phyloP scores from a whole-genome alignment of 2,797 vertebrate species.

The Thripadectes ignobilis region DNA sequence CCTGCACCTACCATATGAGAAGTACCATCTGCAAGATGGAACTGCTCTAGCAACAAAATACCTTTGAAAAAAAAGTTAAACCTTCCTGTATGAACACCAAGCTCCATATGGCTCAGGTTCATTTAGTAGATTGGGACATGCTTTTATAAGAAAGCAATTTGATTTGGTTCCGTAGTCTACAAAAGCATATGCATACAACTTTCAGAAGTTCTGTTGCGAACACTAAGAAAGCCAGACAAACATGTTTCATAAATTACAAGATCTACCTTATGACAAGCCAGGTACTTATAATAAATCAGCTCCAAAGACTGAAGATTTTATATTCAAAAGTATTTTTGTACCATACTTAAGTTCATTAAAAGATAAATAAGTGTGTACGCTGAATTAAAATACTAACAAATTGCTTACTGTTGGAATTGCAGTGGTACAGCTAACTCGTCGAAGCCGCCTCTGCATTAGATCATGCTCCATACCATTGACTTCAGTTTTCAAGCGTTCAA shows the following conservation, averaged over 20 bases:
- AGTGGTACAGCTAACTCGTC: slow-evolving; percentile 92
- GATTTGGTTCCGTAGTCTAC: background rate
- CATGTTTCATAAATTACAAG: background rate
- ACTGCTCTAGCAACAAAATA: background rate
- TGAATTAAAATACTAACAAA: slow-evolving; percentile 60
- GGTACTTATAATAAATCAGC: background rate
- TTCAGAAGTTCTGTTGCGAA: background rate
- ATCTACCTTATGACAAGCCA: background rate
- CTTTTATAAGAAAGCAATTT: background rate
- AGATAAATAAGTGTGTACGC: background rate
- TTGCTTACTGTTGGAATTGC: slow-evolving; percentile 91
- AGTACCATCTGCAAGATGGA: background rate
- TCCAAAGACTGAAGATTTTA: background rate
- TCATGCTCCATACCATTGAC: slow-evolving; percentile 98
- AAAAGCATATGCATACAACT: background rate
- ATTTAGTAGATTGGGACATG: background rate
- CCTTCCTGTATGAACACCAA: background rate
- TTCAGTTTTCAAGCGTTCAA: slow-evolving; percentile 91
- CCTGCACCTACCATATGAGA: background rate
- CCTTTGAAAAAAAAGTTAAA: background rate
- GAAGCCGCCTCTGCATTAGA: slow-evolving; percentile 93
- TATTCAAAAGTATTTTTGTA: background rate
- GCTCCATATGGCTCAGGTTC: background rate
- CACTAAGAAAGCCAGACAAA: background rate
- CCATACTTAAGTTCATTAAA: background rate